A percentile compares a stretch with the other conserved stretches of the same genome.
Conservation (phyloP, 2,113 vertebrate genomes). For the Neoarius graeffei region DNA sequence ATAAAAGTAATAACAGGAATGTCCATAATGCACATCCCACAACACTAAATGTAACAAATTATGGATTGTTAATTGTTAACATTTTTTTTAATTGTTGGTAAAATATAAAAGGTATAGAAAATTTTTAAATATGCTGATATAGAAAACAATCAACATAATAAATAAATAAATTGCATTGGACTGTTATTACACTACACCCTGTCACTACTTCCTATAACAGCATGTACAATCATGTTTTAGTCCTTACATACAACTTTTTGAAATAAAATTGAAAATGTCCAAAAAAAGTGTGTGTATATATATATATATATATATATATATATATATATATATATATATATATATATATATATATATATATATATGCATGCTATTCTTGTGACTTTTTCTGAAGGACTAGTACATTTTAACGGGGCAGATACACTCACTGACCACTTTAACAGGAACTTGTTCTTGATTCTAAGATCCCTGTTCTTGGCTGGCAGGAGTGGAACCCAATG, state of each 20-base stretch:
- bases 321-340: too few species aligned
- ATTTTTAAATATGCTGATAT: too few species aligned
- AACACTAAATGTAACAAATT: background rate
- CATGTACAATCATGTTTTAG: background rate
- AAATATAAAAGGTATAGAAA: background rate
- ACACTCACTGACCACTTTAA: too few species aligned
- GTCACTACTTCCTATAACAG: background rate
- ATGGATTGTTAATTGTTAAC: background rate
- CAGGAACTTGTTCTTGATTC: too few species aligned
- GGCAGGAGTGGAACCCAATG: too few species aligned
- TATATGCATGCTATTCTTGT: too few species aligned
- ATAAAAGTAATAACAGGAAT: background rate
- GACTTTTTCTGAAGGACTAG: conserved; percentile 1
- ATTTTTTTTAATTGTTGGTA: background rate
- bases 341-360: too few species aligned
- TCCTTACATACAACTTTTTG: background rate
- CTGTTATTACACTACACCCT: background rate
- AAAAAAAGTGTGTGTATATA: too few species aligned
- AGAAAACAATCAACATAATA: too few species aligned
- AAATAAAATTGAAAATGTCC: background rate
- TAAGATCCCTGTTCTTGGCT: too few species aligned
- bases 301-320: too few species aligned
- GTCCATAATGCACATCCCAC: background rate
- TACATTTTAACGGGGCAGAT: background rate
- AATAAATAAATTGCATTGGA: background rate